Percentiles rank a stretch among this genome's conserved stretches.
These are phyloP conservation scores for Villa cingulata DNA, from an alignment of 2,888 invertebrate species.

Conservation along the genomic window DNA sequence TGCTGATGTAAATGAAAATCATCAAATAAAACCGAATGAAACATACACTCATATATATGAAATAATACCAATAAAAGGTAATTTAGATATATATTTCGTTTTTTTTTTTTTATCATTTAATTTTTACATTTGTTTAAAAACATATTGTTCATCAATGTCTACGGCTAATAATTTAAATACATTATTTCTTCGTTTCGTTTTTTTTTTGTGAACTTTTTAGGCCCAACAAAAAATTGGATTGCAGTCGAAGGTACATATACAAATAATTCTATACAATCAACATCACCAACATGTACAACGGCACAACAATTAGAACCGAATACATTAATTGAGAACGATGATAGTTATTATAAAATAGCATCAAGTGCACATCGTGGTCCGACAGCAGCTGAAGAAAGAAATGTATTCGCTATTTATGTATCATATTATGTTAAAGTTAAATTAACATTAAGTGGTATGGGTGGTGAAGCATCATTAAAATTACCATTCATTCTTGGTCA, in stretches of 20 bases:
- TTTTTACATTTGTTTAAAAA: no score
- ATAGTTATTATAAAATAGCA: constrained; percentile 22
- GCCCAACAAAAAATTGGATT: constrained; percentile 74
- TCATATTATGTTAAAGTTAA: constrained; percentile 78
- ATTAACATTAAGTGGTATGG: constrained; percentile 59
- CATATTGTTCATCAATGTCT: no score
- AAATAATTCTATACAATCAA: constrained; percentile 32
- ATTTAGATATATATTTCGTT: constrained; percentile 4
- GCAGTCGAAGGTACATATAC: constrained; percentile 67
- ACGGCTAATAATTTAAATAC: not conserved
- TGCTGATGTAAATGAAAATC: constrained; percentile 49
- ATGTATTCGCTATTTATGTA: constrained; percentile 76
- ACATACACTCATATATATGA: constrained; percentile 47
- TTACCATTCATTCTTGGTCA: constrained; percentile 65
- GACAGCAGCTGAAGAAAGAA: constrained; percentile 30
- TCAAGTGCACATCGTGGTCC: constrained; percentile 21
- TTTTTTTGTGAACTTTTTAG: constrained; percentile 23
- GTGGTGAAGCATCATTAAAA: constrained; percentile 60
- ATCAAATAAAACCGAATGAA: constrained; percentile 50
- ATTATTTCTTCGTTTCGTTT: no score
- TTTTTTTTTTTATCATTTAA: no score
- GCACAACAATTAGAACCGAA: constrained; percentile 7
- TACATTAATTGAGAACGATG: constrained; percentile 12
- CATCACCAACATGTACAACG: constrained; percentile 14
- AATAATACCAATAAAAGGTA: constrained; percentile 49